These are phyloP conservation scores for Monochamus saltuarius DNA, from an alignment of 1,140 invertebrate genomes.

Conservation along the genomic window DNA sequence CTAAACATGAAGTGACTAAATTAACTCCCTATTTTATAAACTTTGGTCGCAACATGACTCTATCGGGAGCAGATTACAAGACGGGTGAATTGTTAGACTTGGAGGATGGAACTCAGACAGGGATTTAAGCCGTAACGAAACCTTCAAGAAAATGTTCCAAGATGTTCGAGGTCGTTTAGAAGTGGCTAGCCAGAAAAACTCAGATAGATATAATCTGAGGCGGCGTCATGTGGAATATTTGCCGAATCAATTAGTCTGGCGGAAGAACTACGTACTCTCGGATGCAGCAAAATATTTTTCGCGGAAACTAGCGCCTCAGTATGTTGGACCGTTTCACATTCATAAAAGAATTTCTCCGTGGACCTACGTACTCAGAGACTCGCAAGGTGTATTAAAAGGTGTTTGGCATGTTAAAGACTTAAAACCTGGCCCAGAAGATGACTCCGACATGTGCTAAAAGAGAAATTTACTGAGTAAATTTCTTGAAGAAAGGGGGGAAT, in stretches of 20 bases:
- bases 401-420: conserved; percentile 14
- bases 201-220: conserved; percentile 27
- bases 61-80: conserved; percentile 7
- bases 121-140: neutral
- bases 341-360: neutral
- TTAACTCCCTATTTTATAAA: conserved; percentile 37
- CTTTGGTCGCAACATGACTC: conserved; percentile 25
- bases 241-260: conserved; percentile 16
- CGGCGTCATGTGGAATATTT: conserved; percentile 13
- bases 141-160: neutral
- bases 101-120: conserved; percentile 1
- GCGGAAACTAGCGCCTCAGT: conserved; percentile 26
- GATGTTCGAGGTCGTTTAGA: neutral
- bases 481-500: too few species aligned
- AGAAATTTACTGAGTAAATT: too few species aligned
- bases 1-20: conserved; percentile 22
- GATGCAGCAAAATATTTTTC: conserved; percentile 23
- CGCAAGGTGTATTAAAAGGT: conserved; percentile 8
- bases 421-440: conserved; percentile 13
- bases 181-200: neutral
- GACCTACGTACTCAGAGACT: conserved; percentile 10
- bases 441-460: too few species aligned
- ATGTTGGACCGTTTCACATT: conserved; percentile 23
- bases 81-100: neutral
- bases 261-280: conserved; percentile 20